phyloP scores from a whole-genome alignment of 2,113 vertebrate species.

The Burhinus bistriatus region DNA sequence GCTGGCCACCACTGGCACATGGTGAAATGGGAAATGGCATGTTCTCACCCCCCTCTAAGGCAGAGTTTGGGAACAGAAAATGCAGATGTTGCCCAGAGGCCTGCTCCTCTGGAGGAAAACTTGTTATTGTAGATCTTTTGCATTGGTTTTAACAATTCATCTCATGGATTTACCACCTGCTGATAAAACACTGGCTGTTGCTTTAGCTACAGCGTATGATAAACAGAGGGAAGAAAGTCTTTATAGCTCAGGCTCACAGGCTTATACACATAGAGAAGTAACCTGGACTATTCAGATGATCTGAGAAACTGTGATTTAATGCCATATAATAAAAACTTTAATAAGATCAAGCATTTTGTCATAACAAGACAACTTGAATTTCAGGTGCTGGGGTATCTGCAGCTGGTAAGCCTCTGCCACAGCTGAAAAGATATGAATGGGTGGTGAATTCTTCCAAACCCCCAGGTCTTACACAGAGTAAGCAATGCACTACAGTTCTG shows the following conservation, averaged over 20 bases:
- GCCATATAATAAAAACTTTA: neutral
- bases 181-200: neutral
- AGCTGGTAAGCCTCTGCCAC: neutral
- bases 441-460: neutral
- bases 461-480: neutral
- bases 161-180: neutral
- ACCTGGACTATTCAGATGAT: neutral
- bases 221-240: neutral
- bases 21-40: neutral
- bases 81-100: neutral
- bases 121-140: neutral
- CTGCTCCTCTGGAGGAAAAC: neutral
- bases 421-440: neutral
- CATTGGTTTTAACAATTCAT: neutral
- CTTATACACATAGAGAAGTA: neutral
- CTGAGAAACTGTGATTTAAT: neutral
- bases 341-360: neutral
- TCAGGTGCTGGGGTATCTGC: neutral
- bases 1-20: neutral
- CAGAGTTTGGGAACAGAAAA: neutral
- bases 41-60: neutral
- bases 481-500: neutral
- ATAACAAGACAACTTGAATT: neutral
- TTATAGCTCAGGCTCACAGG: neutral
- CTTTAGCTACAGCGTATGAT: neutral